phyloP scores from a whole-genome alignment of 2,113 vertebrate species.

The Scortum barcoo region DNA sequence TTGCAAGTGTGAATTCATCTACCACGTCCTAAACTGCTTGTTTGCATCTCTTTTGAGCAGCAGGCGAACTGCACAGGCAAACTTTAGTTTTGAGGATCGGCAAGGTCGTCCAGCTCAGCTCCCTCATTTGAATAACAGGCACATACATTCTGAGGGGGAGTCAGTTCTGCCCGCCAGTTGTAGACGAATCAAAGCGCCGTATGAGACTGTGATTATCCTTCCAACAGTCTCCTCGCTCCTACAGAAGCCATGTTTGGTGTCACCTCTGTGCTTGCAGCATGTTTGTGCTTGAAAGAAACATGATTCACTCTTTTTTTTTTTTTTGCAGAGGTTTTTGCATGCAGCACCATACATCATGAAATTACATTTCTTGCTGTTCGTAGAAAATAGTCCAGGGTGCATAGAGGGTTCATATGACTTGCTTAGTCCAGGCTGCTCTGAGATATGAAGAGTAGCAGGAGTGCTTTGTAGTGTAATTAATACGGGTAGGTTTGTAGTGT shows the following conservation, averaged over 20 bases:
- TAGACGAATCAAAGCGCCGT: slow-evolving; percentile 10
- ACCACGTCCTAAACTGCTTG: background rate
- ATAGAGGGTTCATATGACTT: no score
- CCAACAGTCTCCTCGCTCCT: background rate
- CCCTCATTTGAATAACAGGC: slow-evolving; percentile 40
- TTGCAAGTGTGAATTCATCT: background rate
- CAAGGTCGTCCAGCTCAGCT: slow-evolving; percentile 9
- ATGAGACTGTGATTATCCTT: background rate
- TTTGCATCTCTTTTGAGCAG: background rate
- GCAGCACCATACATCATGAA: background rate
- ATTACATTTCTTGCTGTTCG: background rate
- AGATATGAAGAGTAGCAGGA: slow-evolving; percentile 5
- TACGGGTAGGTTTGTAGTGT: slow-evolving; percentile 10
- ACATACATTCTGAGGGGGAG: slow-evolving; percentile 2
- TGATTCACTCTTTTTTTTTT: slow-evolving; percentile 4
- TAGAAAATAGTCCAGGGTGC: background rate
- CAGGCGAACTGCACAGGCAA: background rate
- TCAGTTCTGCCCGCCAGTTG: slow-evolving; percentile 21
- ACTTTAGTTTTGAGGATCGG: background rate
- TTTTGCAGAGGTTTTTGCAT: background rate
- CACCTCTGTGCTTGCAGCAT: slow-evolving; percentile 1
- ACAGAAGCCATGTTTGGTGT: background rate
- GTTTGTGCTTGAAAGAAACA: slow-evolving; percentile 1
- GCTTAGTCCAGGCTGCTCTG: no score
- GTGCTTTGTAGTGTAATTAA: slow-evolving; percentile 25